Evolutionary conservation across 2,888 invertebrate species (phyloP).

Genomic region (Desoria tigrina): DNA sequence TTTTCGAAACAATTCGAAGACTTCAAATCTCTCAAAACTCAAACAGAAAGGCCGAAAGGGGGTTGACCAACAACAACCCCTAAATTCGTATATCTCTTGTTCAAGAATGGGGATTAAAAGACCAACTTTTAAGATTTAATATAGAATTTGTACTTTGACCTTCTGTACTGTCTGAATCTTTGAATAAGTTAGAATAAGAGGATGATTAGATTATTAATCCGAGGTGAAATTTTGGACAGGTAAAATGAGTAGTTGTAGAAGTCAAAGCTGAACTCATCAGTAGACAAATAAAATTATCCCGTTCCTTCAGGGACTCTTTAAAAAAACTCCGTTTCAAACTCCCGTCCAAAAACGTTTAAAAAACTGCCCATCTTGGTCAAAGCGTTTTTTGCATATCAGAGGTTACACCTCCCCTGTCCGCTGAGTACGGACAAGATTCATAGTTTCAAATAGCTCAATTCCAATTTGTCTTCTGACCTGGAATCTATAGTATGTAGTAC

Average conservation of each 20-base stretch:
- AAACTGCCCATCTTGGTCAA: not conserved
- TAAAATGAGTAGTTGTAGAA: not conserved
- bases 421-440: slow-evolving; percentile 1
- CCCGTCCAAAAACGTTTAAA: not conserved
- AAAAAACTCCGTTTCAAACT: not conserved
- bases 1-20: no score
- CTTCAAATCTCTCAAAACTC: no score
- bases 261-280: not conserved
- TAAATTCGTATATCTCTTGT: no score
- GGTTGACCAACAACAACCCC: no score
- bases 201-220: not conserved
- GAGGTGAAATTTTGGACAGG: slow-evolving; percentile 1
- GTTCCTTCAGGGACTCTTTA: not conserved
- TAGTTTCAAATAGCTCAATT: slow-evolving; percentile 1
- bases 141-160: no score
- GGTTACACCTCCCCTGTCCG: not conserved
- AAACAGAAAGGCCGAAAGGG: no score
- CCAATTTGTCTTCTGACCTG: not conserved
- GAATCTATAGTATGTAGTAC: no score
- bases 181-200: no score
- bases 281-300: not conserved
- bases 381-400: not conserved
- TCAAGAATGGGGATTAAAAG: no score
- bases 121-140: no score
- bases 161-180: no score